These are phyloP conservation scores for Conomelus anceps DNA, from an alignment of 2,888 invertebrate species.

Conservation along the genomic window DNA sequence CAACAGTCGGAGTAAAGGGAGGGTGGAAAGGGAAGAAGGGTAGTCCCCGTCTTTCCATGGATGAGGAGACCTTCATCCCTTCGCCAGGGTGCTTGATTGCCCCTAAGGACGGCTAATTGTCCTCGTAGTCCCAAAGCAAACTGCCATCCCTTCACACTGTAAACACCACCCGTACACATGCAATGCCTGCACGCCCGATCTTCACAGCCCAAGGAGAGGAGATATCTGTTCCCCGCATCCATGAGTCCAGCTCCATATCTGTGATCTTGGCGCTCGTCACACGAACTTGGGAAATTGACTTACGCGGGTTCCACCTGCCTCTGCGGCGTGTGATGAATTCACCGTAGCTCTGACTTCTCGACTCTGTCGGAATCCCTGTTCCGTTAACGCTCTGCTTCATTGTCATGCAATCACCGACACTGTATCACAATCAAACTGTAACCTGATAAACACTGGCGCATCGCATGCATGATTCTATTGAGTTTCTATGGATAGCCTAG, in stretches of 20 bases:
- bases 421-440: neutral
- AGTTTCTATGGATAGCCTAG: neutral
- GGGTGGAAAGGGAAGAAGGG: too few species aligned
- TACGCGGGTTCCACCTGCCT: neutral
- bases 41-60: neutral
- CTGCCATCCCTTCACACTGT: neutral
- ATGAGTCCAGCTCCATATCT: neutral
- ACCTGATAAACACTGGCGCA: neutral
- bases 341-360: neutral
- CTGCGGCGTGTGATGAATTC: neutral
- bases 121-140: slow-evolving; percentile 7
- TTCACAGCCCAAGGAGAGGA: neutral
- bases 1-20: neutral
- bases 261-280: too few species aligned
- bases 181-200: neutral
- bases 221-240: too few species aligned
- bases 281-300: too few species aligned
- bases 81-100: neutral
- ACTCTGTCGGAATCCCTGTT: neutral
- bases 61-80: neutral
- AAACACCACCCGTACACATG: neutral
- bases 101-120: slow-evolving; percentile 11
- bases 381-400: neutral
- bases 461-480: neutral
- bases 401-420: neutral